A percentile compares a stretch with the other conserved stretches of the same genome.
Evolutionary conservation across 2,113 vertebrate genomes (phyloP).

Genomic region (Cygnus buccinator): DNA sequence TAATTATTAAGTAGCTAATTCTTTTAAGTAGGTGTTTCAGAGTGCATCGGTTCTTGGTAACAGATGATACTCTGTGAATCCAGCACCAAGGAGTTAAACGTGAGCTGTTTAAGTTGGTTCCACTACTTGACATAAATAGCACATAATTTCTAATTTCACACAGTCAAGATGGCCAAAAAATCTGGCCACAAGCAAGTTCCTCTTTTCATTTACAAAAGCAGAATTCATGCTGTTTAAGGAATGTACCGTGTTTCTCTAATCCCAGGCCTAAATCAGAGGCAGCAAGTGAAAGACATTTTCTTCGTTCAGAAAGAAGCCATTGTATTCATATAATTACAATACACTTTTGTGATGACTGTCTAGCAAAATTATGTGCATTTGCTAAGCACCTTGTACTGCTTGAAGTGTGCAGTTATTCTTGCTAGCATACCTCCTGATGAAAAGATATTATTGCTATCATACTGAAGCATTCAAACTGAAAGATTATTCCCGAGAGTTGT

Average conservation of each 20-base stretch:
- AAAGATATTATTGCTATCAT: background rate
- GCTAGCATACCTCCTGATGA: background rate
- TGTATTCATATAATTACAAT: slow-evolving; percentile 32
- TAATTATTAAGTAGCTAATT: background rate
- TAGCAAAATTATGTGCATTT: slow-evolving; percentile 9
- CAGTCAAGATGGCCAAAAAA: background rate
- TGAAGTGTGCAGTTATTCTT: background rate
- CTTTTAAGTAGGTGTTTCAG: background rate
- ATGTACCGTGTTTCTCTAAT: slow-evolving; percentile 50
- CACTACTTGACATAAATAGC: background rate
- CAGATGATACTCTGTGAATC: background rate
- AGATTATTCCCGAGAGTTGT: background rate
- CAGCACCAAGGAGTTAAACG: slow-evolving; percentile 7
- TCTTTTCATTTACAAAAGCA: slow-evolving; percentile 17
- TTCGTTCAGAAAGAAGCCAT: slow-evolving; percentile 28
- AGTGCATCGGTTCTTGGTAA: background rate
- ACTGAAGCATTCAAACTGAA: background rate
- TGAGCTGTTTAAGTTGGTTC: background rate
- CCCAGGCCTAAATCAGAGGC: background rate
- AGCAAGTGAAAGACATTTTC: slow-evolving; percentile 27
- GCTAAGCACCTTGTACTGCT: slow-evolving; percentile 1
- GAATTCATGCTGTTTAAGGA: slow-evolving; percentile 14
- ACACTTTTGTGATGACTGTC: background rate
- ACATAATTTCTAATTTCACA: slow-evolving; percentile 34
- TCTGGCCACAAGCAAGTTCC: background rate